Evolutionary conservation across 2,888 invertebrate species (phyloP), one percentile per base, ranked within the genome.

Genomic region (Drosophila ezoana): DNA sequence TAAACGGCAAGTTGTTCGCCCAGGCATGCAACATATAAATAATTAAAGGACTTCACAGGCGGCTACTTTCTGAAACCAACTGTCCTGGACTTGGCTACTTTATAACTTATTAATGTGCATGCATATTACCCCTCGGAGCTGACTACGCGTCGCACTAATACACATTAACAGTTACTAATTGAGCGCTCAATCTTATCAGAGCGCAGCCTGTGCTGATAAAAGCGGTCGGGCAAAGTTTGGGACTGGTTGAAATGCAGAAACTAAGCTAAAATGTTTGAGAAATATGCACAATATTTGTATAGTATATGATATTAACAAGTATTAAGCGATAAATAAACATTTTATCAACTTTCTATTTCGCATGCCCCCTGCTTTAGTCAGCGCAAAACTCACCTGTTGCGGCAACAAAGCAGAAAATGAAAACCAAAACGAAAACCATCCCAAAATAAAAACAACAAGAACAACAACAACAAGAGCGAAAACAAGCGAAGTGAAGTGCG

Each of bases 331-430:
- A 41, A 54, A 41, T 38, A 44, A 43, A 64, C 35, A 32, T 52
- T 53, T 71, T 64, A 72, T 72, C 48, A 80, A 80, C 81, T 81
- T 81, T 81, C 87, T 81, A 73, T 80, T 83, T 87, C 47, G 67
- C 72, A 62, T 62, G 18, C 49, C 20, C 33, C 18, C 32, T 6
- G 43, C 18, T 43, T 54, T 43, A 32, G 23, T 28, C 37, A 13
- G 66, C 38, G 40, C 45, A 43, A 62, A 58, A 59, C 52, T 81
- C 78, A 84, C 70, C 84, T 80, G 77, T 73, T 76, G 81, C 78
- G 28, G 28, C 28, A 8, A 8, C 20, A 16, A 49, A 28, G 44
- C 54, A 4, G 18, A 45, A 56, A 62, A 18, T 13, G 43, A 49
- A 75, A 56, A 10, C 20, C 44, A 63, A 62, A 49, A 38, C 10